Evolutionary conservation across 2,113 vertebrate genomes (phyloP).

Genomic region (Chamaetylas fuelleborni): DNA sequence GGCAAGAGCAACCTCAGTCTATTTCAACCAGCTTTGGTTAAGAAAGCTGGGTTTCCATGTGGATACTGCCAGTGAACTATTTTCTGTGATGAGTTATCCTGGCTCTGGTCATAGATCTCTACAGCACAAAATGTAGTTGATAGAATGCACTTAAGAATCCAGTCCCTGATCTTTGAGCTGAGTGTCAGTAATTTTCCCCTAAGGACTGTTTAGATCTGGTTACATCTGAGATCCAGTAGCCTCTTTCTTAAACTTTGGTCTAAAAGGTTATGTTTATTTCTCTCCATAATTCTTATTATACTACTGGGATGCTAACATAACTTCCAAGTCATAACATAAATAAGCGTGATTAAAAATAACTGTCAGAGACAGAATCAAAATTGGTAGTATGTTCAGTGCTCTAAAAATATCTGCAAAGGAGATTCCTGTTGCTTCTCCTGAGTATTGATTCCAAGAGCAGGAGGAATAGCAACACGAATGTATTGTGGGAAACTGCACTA

Average conservation of each 20-base stretch:
- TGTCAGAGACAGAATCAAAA: not conserved
- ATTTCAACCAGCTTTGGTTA: not conserved
- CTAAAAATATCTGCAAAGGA: slow-evolving; percentile 7
- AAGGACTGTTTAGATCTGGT: not conserved
- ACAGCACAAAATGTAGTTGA: not conserved
- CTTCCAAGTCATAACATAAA: not conserved
- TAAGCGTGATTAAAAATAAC: not conserved
- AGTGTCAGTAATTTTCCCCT: not conserved
- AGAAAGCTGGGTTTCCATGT: not conserved
- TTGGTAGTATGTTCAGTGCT: not conserved
- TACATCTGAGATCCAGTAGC: not conserved
- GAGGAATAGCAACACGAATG: not conserved
- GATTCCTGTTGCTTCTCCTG: not conserved
- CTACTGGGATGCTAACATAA: not conserved
- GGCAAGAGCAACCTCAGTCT: not conserved
- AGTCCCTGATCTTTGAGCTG: not conserved
- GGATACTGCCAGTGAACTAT: slow-evolving; percentile 8
- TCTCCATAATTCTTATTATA: not conserved
- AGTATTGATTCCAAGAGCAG: not conserved
- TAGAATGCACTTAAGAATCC: not conserved
- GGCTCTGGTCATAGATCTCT: not conserved
- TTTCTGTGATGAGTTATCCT: not conserved
- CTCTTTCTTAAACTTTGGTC: not conserved
- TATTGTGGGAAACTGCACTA: not conserved
- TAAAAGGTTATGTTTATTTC: not conserved